Base-by-base conservation (phyloP, 2,113 vertebrate genomes). In the Zosterops pallidus region DNA sequence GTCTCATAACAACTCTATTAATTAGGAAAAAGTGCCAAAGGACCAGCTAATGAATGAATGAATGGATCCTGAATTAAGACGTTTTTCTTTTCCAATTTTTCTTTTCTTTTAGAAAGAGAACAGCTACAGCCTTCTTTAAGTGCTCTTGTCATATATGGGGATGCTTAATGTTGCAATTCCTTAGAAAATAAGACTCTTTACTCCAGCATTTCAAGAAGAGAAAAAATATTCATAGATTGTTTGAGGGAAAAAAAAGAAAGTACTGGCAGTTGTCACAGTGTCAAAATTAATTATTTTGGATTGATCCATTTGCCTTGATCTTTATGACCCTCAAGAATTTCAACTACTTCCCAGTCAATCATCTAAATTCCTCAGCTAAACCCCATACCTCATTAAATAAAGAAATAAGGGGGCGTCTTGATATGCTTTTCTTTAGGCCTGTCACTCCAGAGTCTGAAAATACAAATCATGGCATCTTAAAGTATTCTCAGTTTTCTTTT, bases 331-430 rank as follows among this genome's bases (percentile, higher is more conserved):
- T 84, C 52, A 85, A 95, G 85, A 88, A 94, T 92, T 90, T 75
- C 74, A 95, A 93, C 92, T 91, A 79, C 67, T 91, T 97, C 80
- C 67, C 93, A 92, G 78, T 92, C 90, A 84, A 80, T 95, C 75
- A 86, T 87, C 87, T 95, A 92, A 89, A 96, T 95, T 95, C 91
- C 75, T 35, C 68, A 60, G 67, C 41, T 92, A 93, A 93, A 85
- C 53, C 37, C 67, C 23, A 3, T 62, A 83, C 33, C 29, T 94
- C 83, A 92, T 72, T 96, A 95, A 93, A 90, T 47, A 93, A 83
- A 86, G 82, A 89, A 83, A 77, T 67, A 77, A 90, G 37, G 22
- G 72, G 33, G 64, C 37, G 29, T 55, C 56, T 92, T 85, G 53
- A 50, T 88, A 41, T 9, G 24, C 39, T 95, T 97, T 94, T 76